A percentile compares a stretch with the other conserved stretches of the same genome.
phyloP scores from a whole-genome alignment of 2,888 invertebrate species.

The Chaitophorus viminalis region DNA sequence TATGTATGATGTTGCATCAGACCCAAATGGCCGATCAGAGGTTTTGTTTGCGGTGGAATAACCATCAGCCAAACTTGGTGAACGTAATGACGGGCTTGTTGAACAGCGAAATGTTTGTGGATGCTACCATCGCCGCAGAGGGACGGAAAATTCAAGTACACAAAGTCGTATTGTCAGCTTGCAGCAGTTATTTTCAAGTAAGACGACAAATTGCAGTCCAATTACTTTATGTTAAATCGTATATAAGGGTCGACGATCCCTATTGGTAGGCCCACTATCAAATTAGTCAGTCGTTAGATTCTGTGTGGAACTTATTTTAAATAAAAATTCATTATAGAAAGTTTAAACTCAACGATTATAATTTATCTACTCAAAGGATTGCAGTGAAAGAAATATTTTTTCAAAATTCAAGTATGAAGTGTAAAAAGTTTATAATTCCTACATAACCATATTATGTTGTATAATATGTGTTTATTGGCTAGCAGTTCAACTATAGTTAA shows the following conservation, averaged over 20 bases:
- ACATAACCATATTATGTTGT: neutral
- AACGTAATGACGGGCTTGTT: slow-evolving; percentile 86
- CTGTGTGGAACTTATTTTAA: neutral
- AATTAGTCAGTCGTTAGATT: neutral
- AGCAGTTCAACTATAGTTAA: neutral
- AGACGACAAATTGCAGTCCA: neutral
- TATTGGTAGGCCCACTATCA: neutral
- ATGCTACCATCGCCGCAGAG: slow-evolving; percentile 91
- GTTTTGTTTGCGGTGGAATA: slow-evolving; percentile 89
- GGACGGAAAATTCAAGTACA: slow-evolving; percentile 88
- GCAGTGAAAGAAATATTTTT: neutral
- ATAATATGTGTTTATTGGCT: neutral
- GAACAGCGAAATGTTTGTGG: slow-evolving; percentile 85
- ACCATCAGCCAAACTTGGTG: slow-evolving; percentile 92
- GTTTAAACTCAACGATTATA: neutral
- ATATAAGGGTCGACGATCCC: neutral
- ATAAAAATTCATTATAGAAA: neutral
- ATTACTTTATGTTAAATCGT: neutral
- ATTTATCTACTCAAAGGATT: neutral
- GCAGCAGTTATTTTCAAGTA: slow-evolving; percentile 93
- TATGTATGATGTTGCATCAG: slow-evolving; percentile 10
- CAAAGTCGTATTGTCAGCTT: slow-evolving; percentile 88
- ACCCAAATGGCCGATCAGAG: slow-evolving; percentile 76
- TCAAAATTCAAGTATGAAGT: neutral
- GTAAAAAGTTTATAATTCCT: neutral